Conservation (phyloP, 1,140 invertebrate genomes). For the Musca domestica region DNA sequence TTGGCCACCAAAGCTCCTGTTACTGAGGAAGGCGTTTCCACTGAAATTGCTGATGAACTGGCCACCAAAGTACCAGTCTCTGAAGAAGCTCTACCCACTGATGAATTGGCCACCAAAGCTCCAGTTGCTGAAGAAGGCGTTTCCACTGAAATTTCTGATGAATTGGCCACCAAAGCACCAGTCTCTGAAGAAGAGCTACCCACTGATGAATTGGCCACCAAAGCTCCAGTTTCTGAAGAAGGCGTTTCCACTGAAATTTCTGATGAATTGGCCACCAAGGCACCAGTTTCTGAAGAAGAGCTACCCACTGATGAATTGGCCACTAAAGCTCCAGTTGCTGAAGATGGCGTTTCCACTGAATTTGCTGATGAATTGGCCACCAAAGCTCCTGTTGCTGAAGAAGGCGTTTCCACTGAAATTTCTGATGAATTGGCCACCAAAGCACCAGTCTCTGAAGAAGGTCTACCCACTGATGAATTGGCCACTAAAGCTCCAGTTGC, state of each 20-base stretch:
- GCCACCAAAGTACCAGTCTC: neutral
- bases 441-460: conserved; percentile 10
- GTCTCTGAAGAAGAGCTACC: neutral
- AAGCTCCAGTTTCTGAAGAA: neutral
- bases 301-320: neutral
- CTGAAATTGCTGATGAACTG: neutral
- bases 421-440: neutral
- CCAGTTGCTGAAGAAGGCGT: no score
- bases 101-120: conserved; percentile 27
- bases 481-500: neutral
- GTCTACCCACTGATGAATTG: neutral
- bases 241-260: neutral
- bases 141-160: neutral
- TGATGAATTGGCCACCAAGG: neutral
- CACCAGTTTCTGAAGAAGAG: neutral
- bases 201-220: neutral
- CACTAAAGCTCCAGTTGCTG: neutral
- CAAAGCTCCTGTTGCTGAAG: neutral
- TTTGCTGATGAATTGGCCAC: neutral
- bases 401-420: neutral
- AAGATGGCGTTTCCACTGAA: neutral
- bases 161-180: neutral
- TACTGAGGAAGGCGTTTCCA: conserved; percentile 10
- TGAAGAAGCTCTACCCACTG: neutral
- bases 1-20: conserved; percentile 10